A percentile compares a stretch with the other conserved stretches of the same genome.
These are phyloP conservation scores for Furcula furcula DNA, from an alignment of 2,888 invertebrate genomes.

Conservation along the genomic window DNA sequence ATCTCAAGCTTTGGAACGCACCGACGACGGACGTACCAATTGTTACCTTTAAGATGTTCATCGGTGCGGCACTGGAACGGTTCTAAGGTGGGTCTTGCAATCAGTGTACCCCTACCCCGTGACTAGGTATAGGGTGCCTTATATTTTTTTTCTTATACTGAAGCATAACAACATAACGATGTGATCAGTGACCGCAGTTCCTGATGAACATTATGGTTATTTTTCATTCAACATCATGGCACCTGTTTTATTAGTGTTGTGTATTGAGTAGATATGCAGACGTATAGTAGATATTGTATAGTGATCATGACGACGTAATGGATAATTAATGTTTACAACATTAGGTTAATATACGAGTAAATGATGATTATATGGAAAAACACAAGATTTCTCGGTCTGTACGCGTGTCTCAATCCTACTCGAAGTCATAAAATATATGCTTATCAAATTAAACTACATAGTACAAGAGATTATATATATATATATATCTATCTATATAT, in stretches of 20 bases:
- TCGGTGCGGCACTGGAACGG: slow-evolving; percentile 34
- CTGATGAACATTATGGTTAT: slow-evolving; percentile 18
- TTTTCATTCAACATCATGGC: neutral
- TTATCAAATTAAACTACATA: slow-evolving; percentile 9
- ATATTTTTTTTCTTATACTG: slow-evolving; percentile 39
- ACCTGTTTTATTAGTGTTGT: neutral
- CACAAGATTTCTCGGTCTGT: no score
- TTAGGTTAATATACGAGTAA: no score
- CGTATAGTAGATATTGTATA: no score
- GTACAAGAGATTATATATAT: slow-evolving; percentile 20
- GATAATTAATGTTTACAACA: no score
- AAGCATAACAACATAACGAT: slow-evolving; percentile 17
- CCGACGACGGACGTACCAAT: no score
- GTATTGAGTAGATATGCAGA: no score
- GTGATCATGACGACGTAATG: no score
- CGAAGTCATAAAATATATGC: slow-evolving; percentile 10
- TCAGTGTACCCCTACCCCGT: slow-evolving; percentile 53
- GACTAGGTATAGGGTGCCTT: slow-evolving; percentile 46
- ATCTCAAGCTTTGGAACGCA: no score
- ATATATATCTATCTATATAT: no score
- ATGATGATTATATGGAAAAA: no score
- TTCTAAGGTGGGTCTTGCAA: slow-evolving; percentile 30
- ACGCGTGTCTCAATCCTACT: no score
- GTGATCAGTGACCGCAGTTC: slow-evolving; percentile 47
- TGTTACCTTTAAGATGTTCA: slow-evolving; percentile 31